Evolutionary conservation across 2,113 vertebrate species (phyloP).

Genomic region (Dromaius novaehollandiae): DNA sequence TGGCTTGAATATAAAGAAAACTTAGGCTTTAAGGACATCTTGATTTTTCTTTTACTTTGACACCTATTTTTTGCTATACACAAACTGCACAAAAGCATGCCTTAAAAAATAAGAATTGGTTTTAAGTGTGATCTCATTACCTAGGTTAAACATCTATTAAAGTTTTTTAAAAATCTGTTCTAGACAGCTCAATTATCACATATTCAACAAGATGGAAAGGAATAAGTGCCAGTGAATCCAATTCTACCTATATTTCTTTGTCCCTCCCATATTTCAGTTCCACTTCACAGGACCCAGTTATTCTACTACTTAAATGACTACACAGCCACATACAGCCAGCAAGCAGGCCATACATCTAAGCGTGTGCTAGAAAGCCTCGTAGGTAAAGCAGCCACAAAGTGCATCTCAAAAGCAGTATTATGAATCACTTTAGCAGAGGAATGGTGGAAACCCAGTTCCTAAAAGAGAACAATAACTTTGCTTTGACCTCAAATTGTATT

Average conservation of each 20-base stretch:
- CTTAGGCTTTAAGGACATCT: background rate
- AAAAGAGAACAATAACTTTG: constrained; percentile 16
- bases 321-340: background rate
- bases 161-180: background rate
- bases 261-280: background rate
- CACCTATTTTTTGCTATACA: background rate
- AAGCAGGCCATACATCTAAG: background rate
- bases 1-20: background rate
- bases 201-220: background rate
- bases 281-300: background rate
- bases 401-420: background rate
- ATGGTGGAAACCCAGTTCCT: background rate
- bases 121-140: background rate
- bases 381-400: background rate
- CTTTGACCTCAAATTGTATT: constrained; percentile 42
- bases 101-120: background rate
- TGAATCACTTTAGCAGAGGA: constrained; percentile 8
- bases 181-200: background rate
- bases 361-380: background rate
- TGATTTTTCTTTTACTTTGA: background rate
- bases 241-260: background rate
- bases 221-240: background rate
- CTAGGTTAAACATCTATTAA: background rate
- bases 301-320: background rate
- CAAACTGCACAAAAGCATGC: background rate